A percentile compares a stretch with the other conserved stretches of the same genome.
These are phyloP conservation scores for Conopomorpha cramerella DNA, from an alignment of 1,140 invertebrate genomes.

Conservation along the genomic window DNA sequence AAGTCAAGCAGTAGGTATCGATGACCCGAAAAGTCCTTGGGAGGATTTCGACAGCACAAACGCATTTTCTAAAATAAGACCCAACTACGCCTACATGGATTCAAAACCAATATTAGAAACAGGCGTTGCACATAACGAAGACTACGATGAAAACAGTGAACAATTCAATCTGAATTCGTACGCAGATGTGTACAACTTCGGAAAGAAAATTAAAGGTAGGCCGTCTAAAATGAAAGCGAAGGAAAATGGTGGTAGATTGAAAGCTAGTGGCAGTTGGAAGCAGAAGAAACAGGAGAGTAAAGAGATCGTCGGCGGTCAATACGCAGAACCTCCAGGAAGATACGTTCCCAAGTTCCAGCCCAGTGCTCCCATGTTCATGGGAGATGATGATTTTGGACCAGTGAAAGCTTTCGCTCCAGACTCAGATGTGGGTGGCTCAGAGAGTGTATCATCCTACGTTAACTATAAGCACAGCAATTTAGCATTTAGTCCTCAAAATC, in stretches of 20 bases:
- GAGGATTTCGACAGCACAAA: slow-evolving; percentile 1
- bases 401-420: slow-evolving; percentile 16
- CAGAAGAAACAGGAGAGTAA: not conserved
- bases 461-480: slow-evolving; percentile 56
- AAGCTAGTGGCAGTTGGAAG: too few relatives aligned
- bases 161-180: slow-evolving; percentile 10
- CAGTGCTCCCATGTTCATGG: slow-evolving; percentile 13
- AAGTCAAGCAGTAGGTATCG: not conserved
- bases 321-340: slow-evolving; percentile 48
- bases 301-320: slow-evolving; percentile 36
- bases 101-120: slow-evolving; percentile 3
- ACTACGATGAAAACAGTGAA: slow-evolving; percentile 7
- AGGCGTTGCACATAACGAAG: slow-evolving; percentile 7
- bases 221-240: too few relatives aligned
- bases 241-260: too few relatives aligned
- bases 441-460: slow-evolving; percentile 37
- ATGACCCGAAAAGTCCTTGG: slow-evolving; percentile 10
- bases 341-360: slow-evolving; percentile 21
- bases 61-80: not conserved
- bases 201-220: slow-evolving; percentile 5
- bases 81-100: not conserved
- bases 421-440: slow-evolving; percentile 19
- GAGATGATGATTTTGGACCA: slow-evolving; percentile 19
- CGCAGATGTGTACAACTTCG: slow-evolving; percentile 10
- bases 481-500: slow-evolving; percentile 56